phyloP scores from a whole-genome alignment of 1,140 invertebrate species.

The Drosophila varians region DNA sequence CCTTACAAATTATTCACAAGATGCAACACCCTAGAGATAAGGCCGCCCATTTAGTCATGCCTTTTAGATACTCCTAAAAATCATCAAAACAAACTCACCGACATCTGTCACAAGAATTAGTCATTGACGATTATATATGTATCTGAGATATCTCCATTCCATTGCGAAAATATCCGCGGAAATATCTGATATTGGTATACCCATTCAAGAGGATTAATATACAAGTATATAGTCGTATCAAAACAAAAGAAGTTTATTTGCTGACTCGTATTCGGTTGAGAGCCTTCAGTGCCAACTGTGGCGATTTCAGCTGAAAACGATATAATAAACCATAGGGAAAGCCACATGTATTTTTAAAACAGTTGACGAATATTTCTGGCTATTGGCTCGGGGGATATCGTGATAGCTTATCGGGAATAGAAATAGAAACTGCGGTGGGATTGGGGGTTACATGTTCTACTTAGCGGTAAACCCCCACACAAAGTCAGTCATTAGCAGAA shows the following conservation, averaged over 20 bases:
- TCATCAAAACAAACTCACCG: slow-evolving; percentile 11
- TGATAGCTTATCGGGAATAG: slow-evolving; percentile 14
- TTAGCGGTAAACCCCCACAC: slow-evolving; percentile 30
- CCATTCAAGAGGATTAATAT: neutral
- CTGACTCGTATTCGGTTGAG: slow-evolving; percentile 1
- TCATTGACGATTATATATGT: neutral
- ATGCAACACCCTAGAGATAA: slow-evolving; percentile 16
- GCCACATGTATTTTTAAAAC: slow-evolving; percentile 29
- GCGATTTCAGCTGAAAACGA: slow-evolving; percentile 18
- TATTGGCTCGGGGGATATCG: neutral
- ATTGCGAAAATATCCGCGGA: neutral
- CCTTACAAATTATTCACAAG: neutral
- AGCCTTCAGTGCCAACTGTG: neutral
- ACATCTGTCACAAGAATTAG: neutral
- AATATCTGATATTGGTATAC: slow-evolving; percentile 15
- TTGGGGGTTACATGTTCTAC: slow-evolving; percentile 24
- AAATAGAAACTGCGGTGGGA: neutral
- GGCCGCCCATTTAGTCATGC: neutral
- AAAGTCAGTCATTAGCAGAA: slow-evolving; percentile 15
- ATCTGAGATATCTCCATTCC: neutral
- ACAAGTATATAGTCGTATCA: neutral
- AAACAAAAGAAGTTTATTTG: slow-evolving; percentile 23
- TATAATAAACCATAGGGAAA: slow-evolving; percentile 3
- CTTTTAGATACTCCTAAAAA: neutral
- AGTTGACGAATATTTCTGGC: slow-evolving; percentile 30